These are phyloP conservation scores for Orius insidiosus DNA, from an alignment of 1,140 invertebrate genomes.

Conservation along the genomic window DNA sequence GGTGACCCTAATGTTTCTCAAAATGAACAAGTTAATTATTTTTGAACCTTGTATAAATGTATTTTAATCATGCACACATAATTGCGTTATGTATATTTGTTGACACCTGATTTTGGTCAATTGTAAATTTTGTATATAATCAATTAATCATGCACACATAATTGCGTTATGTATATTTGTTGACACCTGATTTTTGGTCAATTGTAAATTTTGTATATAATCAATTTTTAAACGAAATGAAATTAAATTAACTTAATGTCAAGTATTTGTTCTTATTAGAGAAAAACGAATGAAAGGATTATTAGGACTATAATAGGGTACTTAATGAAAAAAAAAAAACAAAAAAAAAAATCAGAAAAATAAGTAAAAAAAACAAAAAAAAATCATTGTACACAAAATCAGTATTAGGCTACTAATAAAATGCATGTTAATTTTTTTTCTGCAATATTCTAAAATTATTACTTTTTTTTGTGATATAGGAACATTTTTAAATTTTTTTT, in stretches of 20 bases:
- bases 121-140: conserved; percentile 7
- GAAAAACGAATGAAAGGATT: too few species aligned
- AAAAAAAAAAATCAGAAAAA: too few species aligned
- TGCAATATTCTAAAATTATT: too few species aligned
- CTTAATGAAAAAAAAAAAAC: too few species aligned
- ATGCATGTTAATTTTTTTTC: too few species aligned
- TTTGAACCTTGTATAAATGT: conserved; percentile 10
- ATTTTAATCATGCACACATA: conserved; percentile 4
- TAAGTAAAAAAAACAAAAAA: too few species aligned
- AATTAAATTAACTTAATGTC: neutral
- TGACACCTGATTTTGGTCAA: conserved; percentile 3
- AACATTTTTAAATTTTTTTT: too few species aligned
- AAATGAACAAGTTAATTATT: conserved; percentile 5
- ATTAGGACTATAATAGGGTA: too few species aligned
- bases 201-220: conserved; percentile 8
- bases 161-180: conserved; percentile 5
- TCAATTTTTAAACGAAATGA: conserved; percentile 8
- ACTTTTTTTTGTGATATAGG: too few species aligned
- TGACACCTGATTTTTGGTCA: conserved; percentile 3
- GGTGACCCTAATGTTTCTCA: conserved; percentile 17
- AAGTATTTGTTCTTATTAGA: conserved; percentile 4
- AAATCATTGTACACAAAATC: too few species aligned
- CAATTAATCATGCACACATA: conserved; percentile 3
- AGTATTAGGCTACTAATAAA: too few species aligned
- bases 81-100: conserved; percentile 5